Evolutionary conservation across 2,113 vertebrate species (phyloP).

Genomic region (Apaloderma vittatum): DNA sequence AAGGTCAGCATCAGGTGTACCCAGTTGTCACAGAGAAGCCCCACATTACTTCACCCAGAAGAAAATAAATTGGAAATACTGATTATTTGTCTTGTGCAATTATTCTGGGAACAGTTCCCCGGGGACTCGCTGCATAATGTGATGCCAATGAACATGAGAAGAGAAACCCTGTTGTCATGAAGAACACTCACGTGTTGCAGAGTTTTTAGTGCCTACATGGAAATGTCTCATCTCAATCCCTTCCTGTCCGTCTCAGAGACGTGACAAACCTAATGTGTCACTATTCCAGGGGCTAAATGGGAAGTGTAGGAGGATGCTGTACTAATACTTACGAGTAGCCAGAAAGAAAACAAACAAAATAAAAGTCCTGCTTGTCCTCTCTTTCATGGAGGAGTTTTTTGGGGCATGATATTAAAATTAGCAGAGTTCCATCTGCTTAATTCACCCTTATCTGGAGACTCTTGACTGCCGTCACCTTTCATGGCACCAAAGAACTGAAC

Average conservation of each 20-base stretch:
- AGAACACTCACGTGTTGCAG: background rate
- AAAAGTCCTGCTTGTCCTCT: background rate
- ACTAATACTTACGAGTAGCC: background rate
- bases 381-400: background rate
- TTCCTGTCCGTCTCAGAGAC: background rate
- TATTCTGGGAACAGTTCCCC: background rate
- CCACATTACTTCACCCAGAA: background rate
- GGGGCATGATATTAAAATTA: accelerated
- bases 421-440: background rate
- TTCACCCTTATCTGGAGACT: background rate
- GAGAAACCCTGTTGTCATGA: background rate
- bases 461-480: background rate
- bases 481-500: background rate
- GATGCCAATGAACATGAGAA: background rate
- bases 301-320: background rate
- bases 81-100: conserved; percentile 6
- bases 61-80: conserved; percentile 4
- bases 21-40: background rate
- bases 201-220: background rate
- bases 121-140: background rate
- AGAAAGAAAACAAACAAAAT: background rate
- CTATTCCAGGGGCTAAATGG: background rate
- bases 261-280: accelerated
- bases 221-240: background rate
- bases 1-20: background rate